Conservation (phyloP, 2,888 invertebrate genomes). For the Hoplodrina ambigua region DNA sequence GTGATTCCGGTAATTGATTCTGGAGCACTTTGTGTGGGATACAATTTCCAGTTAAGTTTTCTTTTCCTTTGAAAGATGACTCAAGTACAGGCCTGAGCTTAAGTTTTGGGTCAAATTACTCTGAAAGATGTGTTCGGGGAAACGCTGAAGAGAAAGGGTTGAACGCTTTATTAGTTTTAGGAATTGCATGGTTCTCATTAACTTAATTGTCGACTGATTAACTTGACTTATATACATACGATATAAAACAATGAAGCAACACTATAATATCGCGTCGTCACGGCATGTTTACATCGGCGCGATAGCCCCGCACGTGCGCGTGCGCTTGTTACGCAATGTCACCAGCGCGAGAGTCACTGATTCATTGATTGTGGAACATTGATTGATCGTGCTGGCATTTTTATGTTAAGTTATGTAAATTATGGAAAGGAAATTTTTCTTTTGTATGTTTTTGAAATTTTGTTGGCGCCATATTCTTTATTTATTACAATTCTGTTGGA, state of each 20-base stretch:
- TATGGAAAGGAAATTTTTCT: constrained; percentile 24
- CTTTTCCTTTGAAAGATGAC: constrained; percentile 63
- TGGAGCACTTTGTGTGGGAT: constrained; percentile 57
- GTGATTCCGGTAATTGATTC: constrained; percentile 61
- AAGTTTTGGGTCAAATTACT: constrained; percentile 51
- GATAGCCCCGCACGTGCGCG: constrained; percentile 63
- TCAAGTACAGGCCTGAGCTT: constrained; percentile 61
- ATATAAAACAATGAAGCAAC: constrained; percentile 32
- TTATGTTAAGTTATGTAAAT: constrained; percentile 49
- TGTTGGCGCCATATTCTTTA: not conserved
- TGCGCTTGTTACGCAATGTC: constrained; percentile 58
- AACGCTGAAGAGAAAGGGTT: constrained; percentile 28
- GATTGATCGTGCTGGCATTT: constrained; percentile 57
- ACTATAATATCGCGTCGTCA: constrained; percentile 32
- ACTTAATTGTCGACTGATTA: not conserved
- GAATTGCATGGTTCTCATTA: constrained; percentile 1
- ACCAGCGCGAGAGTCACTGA: constrained; percentile 52
- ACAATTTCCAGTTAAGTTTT: constrained; percentile 57
- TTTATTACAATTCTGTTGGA: not conserved
- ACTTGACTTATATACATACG: constrained; percentile 12
- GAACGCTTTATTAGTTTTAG: constrained; percentile 34
- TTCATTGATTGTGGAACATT: constrained; percentile 61
- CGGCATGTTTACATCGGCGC: constrained; percentile 53
- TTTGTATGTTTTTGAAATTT: constrained; percentile 5
- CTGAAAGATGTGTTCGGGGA: constrained; percentile 44